Base-by-base conservation (phyloP, 2,113 vertebrate species). In the Rutilus rutilus region DNA sequence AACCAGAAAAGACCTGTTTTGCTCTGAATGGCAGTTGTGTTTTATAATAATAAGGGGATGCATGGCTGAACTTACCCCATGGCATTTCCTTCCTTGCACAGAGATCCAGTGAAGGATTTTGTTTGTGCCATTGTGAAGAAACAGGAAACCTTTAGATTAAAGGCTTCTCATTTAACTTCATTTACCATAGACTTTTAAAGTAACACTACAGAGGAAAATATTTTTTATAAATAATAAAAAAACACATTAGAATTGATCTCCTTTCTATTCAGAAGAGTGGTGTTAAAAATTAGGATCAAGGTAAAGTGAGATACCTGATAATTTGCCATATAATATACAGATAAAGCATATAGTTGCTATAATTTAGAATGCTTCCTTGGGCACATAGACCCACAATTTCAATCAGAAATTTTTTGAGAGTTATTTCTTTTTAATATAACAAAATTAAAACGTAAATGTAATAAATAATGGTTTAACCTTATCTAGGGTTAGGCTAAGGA, bases 1-100 rank as follows among this genome's bases (percentile, higher is more conserved):
- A 50, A 77, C 78, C 60, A 50, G 15, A 27, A 71, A 27, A 11
- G 47, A 45, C 80, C 60, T 30, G 67, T 69, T 86, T 64, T 62
- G 73, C 21, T 71, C 21, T 47, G 36, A 42, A 76, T 82, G 27
- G 30, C 82, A 73, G 82, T 23, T 73, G 67, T 73, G 82, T 83
- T 57, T 59, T 42, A 71, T 25, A 73, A 59, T 59, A 59, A 73
- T 27, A 67, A 73, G 6, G 50, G 30, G 25, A 85, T 47, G 83
- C 85, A 87, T 82, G 78, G 78, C 45, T 50, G 62, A 33, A 67
- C 21, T 79, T 19, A 42, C 54, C 83, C 74, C 64, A 9, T 45
- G 67, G 83, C 83, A 78, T 77, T 83, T 87, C 79, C 86, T 80
- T 78, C 59, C 47, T 57, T 36, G 5, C 42, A 83, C 65, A 30